phyloP scores from a whole-genome alignment of 2,797 vertebrate genomes.

The Calcarius lapponicus region DNA sequence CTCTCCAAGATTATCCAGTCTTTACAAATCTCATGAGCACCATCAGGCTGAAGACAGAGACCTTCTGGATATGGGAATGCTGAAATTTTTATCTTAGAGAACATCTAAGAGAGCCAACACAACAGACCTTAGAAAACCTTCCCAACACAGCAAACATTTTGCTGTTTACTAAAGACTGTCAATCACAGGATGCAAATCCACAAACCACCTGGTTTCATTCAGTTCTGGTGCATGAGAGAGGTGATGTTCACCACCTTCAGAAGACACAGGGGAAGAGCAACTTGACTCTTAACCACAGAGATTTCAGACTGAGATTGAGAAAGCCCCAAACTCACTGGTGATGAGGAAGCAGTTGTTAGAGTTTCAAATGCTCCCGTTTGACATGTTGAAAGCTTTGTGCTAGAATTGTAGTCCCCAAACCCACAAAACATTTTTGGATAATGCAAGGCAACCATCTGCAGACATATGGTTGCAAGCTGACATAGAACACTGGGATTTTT shows the following conservation, averaged over 20 bases:
- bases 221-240: neutral
- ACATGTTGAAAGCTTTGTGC: fast-evolving
- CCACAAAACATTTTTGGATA: neutral
- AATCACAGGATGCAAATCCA: neutral
- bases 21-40: neutral
- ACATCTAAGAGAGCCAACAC: fast-evolving
- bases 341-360: neutral
- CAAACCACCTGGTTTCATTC: neutral
- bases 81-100: neutral
- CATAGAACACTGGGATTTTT: fast-evolving
- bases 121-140: neutral
- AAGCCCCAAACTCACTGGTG: neutral
- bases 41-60: neutral
- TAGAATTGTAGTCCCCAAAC: neutral
- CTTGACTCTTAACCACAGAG: neutral
- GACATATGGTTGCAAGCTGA: fast-evolving
- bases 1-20: neutral
- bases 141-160: neutral
- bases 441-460: neutral
- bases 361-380: neutral
- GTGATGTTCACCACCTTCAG: neutral
- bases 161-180: neutral
- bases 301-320: neutral
- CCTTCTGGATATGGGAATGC: fast-evolving
- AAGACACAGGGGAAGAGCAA: neutral